Base-by-base conservation (phyloP, 2,113 vertebrate species). In the Calcarius ornatus region DNA sequence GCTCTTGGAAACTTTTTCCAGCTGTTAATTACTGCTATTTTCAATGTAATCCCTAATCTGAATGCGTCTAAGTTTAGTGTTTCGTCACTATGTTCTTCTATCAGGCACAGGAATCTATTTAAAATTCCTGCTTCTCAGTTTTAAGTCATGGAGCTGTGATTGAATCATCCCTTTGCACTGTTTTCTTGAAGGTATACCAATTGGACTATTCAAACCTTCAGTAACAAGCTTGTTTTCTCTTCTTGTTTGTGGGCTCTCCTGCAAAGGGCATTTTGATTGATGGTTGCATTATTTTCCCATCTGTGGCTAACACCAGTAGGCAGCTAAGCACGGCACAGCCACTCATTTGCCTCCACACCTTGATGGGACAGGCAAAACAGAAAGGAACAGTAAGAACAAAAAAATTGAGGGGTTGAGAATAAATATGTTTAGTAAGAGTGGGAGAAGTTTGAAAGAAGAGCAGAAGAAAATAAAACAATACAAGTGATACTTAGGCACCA, bases 381-480 rank as follows among this genome's bases (percentile, higher is more conserved):
- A 81, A 77, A 50, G 11, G 10, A 69, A 28, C 8, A 92, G 20
- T 10, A 51, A 66, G 82, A n/a, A 8, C 17, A 54, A 50, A 25
- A 43, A 87, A 63, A 77, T 0, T 0, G 28, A 71, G 18, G 1
- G 2, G 1, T 1, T 48, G 27, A 63, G 19, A 53, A 43, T 21
- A 63, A 35, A 71, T 33, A 19, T 8, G 4, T n/a, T 69, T 50
- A n/a, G 0, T 18, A 33, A 61, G 9, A 31, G 37, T 33, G 35
- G 8, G 6, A 8, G 40, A 61, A 57, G 27, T 40, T 2, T 64
- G 43, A 31, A 77, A 81, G 15, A 57, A 68, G 25, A 64, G 9
- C 13, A 28, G 33, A 50, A 72, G 7, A 57, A 79, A 56, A 8
- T 7, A n/a, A 45, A 81, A 30, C 6, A 56, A n/a, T 64, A 11